Conservation (phyloP, 23 tunicate species). For the Trididemnum miniatum region DNA sequence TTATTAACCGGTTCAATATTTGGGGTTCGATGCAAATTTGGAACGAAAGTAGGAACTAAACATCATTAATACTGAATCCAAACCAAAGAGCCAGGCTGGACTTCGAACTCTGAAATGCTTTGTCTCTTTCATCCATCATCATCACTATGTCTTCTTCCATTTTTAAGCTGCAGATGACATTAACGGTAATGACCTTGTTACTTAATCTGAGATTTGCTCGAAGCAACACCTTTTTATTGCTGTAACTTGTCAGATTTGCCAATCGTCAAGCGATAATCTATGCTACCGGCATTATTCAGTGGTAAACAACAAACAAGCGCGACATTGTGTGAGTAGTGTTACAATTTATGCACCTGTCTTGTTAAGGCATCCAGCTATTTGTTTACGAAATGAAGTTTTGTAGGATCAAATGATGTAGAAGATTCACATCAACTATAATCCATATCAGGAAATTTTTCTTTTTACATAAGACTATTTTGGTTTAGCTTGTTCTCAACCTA, state of each 20-base stretch:
- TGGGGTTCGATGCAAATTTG: too few species aligned
- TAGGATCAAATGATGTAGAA: not conserved
- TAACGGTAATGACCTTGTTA: conserved; percentile 15
- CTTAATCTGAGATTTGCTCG: not conserved
- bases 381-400: not conserved
- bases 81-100: too few species aligned
- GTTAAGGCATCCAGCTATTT: not conserved
- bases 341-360: not conserved
- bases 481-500: too few species aligned
- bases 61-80: too few species aligned
- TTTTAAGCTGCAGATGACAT: not conserved
- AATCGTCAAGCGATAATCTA: conserved; percentile 6
- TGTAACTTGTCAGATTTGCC: conserved; percentile 14
- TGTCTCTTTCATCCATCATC: not conserved
- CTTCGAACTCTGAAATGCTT: too few species aligned
- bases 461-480: too few species aligned
- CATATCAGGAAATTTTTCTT: too few species aligned
- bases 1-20: too few species aligned
- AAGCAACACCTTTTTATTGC: not conserved
- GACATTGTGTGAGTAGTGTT: too few species aligned
- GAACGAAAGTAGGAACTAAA: too few species aligned
- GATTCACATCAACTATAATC: not conserved
- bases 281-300: not conserved
- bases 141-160: not conserved
- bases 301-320: not conserved